Evolutionary conservation across 2,797 vertebrate species (phyloP).

Genomic region (Caiman crocodilus): DNA sequence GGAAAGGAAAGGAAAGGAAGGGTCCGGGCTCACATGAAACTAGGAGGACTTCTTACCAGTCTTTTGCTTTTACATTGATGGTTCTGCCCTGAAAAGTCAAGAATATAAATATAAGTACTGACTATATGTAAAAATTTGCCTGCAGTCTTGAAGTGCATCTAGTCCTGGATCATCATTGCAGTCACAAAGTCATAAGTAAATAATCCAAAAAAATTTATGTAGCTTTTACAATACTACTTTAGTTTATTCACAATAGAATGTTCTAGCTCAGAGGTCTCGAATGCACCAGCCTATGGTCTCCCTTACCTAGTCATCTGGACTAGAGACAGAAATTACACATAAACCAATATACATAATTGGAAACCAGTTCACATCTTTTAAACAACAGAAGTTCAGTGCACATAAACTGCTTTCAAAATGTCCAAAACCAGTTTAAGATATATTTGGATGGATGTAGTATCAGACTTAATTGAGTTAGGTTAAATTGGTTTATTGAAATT

Average conservation of each 20-base stretch:
- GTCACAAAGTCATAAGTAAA: background rate
- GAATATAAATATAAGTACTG: background rate
- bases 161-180: background rate
- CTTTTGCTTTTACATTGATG: slow-evolving; percentile 59
- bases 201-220: background rate
- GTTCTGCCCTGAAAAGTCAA: slow-evolving; percentile 51
- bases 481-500: no score
- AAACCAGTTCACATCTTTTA: no score
- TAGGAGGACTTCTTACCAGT: slow-evolving; percentile 69
- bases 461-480: no score
- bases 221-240: background rate
- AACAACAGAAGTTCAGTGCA: no score
- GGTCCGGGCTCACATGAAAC: background rate
- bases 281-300: background rate
- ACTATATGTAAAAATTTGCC: background rate
- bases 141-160: background rate
- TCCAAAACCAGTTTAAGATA: no score
- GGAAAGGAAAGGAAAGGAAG: background rate
- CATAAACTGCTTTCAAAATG: no score
- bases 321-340: no score
- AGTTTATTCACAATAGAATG: background rate
- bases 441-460: no score
- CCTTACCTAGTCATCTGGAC: background rate
- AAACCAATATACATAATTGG: no score
- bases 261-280: background rate